These are phyloP conservation scores for Megathymus violae DNA, from an alignment of 1,140 invertebrate genomes.

Conservation along the genomic window DNA sequence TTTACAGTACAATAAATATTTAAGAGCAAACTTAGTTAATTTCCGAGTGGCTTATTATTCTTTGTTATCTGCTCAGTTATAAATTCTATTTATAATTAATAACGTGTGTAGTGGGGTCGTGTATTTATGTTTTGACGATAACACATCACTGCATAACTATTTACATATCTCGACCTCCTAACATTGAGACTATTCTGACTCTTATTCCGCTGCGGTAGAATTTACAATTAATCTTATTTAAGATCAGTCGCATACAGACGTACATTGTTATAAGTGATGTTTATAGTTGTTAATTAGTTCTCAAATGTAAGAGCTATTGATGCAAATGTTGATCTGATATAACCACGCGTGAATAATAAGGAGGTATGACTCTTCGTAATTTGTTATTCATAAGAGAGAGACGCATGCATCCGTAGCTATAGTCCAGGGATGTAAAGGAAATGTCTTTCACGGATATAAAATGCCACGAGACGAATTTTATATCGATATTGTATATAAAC, in stretches of 20 bases:
- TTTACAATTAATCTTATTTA: background rate
- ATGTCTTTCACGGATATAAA: background rate
- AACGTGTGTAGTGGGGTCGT: conserved; percentile 20
- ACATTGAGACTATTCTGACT: background rate
- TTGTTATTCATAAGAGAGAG: conserved; percentile 1
- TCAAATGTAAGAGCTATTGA: conserved; percentile 23
- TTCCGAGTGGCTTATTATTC: conserved; percentile 16
- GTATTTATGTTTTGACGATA: conserved; percentile 25
- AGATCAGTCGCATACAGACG: conserved; percentile 1
- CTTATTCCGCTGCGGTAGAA: background rate
- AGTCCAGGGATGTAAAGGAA: background rate
- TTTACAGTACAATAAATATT: conserved; percentile 23
- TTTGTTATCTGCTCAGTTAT: conserved; percentile 24
- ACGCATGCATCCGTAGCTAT: background rate
- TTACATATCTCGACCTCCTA: background rate
- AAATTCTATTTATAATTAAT: conserved; percentile 35
- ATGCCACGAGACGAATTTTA: too few species aligned
- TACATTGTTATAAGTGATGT: conserved; percentile 25
- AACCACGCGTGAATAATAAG: conserved; percentile 12
- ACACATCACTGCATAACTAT: conserved; percentile 6
- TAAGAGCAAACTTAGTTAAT: conserved; percentile 30
- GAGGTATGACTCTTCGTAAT: background rate
- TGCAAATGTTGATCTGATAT: conserved; percentile 17
- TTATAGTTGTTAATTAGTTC: conserved; percentile 22
- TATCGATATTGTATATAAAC: too few species aligned